These are phyloP conservation scores for Neomorphus geoffroyi DNA, from an alignment of 2,797 vertebrate species.

Conservation along the genomic window DNA sequence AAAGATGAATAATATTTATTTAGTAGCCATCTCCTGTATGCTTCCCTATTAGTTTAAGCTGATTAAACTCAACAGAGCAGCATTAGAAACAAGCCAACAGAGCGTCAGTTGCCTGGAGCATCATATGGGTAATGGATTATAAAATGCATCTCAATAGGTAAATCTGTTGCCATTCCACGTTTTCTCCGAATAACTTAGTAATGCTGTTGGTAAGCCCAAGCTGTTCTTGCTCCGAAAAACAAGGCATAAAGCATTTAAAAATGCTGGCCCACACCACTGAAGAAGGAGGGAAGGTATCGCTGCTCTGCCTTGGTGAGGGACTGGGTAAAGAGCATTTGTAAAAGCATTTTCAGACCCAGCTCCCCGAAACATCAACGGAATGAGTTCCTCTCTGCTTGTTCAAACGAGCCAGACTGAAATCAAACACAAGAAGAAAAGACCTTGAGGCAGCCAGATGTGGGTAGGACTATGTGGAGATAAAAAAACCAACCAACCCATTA, in stretches of 20 bases:
- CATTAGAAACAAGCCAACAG: conserved; percentile 25
- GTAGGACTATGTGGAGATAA: background rate
- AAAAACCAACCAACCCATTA: background rate
- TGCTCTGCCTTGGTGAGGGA: background rate
- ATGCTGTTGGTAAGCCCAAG: background rate
- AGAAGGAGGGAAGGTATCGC: background rate
- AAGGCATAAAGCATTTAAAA: background rate
- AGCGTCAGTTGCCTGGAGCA: background rate
- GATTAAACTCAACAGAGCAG: conserved; percentile 31
- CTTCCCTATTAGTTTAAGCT: background rate
- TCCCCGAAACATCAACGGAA: rapidly evolving
- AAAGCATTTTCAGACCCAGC: background rate
- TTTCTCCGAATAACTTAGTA: conserved; percentile 1
- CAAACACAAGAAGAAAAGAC: background rate
- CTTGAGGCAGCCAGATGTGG: background rate
- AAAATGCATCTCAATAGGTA: conserved; percentile 35
- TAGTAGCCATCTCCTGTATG: background rate
- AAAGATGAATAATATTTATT: conserved; percentile 31
- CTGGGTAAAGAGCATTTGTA: background rate
- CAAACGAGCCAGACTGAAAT: background rate
- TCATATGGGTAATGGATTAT: conserved; percentile 14
- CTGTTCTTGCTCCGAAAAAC: background rate
- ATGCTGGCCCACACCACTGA: background rate
- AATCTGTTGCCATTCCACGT: background rate
- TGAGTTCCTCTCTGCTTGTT: rapidly evolving